These are phyloP conservation scores for Choristoneura rosaceana DNA, from an alignment of 2,888 invertebrate species.

Conservation along the genomic window DNA sequence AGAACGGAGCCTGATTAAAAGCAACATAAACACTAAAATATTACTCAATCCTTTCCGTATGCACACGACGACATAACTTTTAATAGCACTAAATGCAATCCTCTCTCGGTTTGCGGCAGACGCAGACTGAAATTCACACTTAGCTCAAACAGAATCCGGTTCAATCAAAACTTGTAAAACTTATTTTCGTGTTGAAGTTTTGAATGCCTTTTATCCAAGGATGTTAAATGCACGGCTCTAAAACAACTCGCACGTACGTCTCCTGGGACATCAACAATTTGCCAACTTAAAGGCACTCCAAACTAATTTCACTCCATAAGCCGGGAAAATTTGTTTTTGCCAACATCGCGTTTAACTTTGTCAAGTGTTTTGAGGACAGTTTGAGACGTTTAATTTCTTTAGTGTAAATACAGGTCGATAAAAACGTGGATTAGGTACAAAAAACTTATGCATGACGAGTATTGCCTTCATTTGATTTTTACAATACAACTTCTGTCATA, in stretches of 20 bases:
- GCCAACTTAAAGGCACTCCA: slow-evolving; percentile 60
- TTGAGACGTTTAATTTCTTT: slow-evolving; percentile 6
- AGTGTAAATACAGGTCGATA: neutral
- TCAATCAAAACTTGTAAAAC: slow-evolving; percentile 42
- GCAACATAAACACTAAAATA: neutral
- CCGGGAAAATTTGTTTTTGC: slow-evolving; percentile 50
- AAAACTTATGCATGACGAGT: neutral
- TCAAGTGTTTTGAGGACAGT: slow-evolving; percentile 27
- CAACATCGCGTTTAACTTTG: slow-evolving; percentile 41
- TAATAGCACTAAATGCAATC: slow-evolving; percentile 40
- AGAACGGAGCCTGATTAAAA: neutral
- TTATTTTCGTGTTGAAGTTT: slow-evolving; percentile 50
- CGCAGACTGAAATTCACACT: slow-evolving; percentile 35
- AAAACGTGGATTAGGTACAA: neutral
- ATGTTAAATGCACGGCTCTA: slow-evolving; percentile 52
- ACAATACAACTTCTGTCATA: no score
- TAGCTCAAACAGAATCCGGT: slow-evolving; percentile 35
- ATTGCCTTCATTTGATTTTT: no score
- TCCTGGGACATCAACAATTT: slow-evolving; percentile 56
- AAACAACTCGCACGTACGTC: slow-evolving; percentile 56
- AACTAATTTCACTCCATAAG: slow-evolving; percentile 68
- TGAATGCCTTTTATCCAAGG: slow-evolving; percentile 54
- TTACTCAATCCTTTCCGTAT: neutral
- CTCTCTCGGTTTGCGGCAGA: slow-evolving; percentile 4
- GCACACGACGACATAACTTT: slow-evolving; percentile 29